Percentiles rank a stretch among this genome's conserved stretches.
Conservation (phyloP, 2,797 vertebrate species). For the Siniperca undulata region DNA sequence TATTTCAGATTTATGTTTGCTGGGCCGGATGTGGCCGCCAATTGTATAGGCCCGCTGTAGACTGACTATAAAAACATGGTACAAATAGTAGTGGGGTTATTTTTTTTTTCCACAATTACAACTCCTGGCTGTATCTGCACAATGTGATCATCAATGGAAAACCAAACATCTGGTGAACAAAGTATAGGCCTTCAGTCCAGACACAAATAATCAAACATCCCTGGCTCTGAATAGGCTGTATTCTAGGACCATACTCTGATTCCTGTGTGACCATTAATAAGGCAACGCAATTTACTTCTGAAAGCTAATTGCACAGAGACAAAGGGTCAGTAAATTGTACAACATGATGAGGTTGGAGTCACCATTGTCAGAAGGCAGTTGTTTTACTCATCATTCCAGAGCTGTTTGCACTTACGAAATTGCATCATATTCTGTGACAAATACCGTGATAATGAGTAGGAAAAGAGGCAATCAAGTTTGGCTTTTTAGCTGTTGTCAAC, state of each 20-base stretch:
- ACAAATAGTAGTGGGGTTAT: neutral
- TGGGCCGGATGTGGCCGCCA: too few species aligned
- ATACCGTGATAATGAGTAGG: constrained; percentile 70
- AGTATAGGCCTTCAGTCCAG: neutral
- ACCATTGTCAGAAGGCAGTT: constrained; percentile 8
- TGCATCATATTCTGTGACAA: constrained; percentile 65
- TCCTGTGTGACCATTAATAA: neutral
- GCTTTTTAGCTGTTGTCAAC: constrained; percentile 74
- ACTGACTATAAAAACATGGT: neutral
- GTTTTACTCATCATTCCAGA: constrained; percentile 22
- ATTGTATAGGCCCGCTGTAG: neutral
- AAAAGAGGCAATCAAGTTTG: constrained; percentile 72
- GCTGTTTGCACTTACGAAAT: constrained; percentile 45
- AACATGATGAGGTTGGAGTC: constrained; percentile 22
- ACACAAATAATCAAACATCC: constrained; percentile 15
- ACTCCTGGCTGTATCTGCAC: neutral
- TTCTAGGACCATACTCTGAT: neutral
- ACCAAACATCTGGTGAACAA: neutral
- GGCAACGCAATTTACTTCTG: constrained; percentile 25
- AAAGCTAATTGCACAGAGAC: constrained; percentile 28
- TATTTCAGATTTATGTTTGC: too few species aligned
- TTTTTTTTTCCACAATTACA: neutral
- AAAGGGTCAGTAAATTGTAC: constrained; percentile 34
- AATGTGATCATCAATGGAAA: neutral
- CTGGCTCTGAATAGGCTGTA: neutral